These are phyloP conservation scores for Chlorocebus sabaeus DNA, from an alignment of 2,113 vertebrate species.

Conservation along the genomic window DNA sequence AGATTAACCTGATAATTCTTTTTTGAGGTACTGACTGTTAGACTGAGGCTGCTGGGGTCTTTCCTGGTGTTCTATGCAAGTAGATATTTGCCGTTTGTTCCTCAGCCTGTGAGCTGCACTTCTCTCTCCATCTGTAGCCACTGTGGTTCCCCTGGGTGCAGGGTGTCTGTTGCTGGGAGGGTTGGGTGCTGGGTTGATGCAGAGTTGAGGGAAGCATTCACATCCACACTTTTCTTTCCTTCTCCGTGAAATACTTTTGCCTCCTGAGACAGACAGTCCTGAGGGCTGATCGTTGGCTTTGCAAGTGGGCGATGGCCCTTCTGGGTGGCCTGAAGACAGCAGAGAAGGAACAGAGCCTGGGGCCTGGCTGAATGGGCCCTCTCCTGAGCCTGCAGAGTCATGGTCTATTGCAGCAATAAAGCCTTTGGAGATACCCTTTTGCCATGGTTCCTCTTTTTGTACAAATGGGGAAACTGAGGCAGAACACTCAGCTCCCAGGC, in stretches of 20 bases:
- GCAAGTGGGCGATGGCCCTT: not conserved
- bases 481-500: too few relatives aligned
- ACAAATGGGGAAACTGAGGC: not conserved
- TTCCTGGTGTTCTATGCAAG: not conserved
- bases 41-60: not conserved
- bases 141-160: fast-evolving
- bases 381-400: not conserved
- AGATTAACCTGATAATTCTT: not conserved
- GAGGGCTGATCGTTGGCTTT: not conserved
- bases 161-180: not conserved
- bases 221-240: not conserved
- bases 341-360: not conserved
- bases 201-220: not conserved
- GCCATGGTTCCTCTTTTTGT: not conserved
- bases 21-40: not conserved
- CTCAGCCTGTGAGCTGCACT: not conserved
- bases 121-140: not conserved
- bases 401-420: not conserved
- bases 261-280: not conserved
- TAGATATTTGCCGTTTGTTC: fast-evolving
- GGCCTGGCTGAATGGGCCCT: not conserved
- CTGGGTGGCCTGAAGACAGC: not conserved
- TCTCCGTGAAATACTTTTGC: not conserved
- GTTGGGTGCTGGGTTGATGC: fast-evolving
- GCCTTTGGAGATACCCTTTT: not conserved